These are phyloP conservation scores for Gerris buenoi DNA, from an alignment of 1,140 invertebrate species.

Conservation along the genomic window DNA sequence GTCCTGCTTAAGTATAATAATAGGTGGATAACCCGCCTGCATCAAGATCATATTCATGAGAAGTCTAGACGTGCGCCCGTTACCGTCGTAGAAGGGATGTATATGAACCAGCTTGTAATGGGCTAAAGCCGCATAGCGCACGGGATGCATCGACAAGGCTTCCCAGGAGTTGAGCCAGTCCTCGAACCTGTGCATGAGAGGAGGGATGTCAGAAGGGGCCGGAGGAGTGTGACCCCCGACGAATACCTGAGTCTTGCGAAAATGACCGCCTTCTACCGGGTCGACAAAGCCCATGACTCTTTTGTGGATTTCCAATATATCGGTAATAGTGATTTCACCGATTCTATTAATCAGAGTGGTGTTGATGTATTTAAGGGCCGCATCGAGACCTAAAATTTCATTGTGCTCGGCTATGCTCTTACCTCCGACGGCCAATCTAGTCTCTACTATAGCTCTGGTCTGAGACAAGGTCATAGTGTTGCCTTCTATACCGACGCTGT, in stretches of 20 bases:
- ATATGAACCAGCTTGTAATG: slow-evolving; percentile 94
- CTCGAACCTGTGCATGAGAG: slow-evolving; percentile 74
- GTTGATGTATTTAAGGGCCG: slow-evolving; percentile 91
- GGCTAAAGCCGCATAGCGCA: slow-evolving; percentile 81
- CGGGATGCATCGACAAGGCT: slow-evolving; percentile 66
- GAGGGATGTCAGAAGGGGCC: slow-evolving; percentile 56
- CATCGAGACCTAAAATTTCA: slow-evolving; percentile 85
- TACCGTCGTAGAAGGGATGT: slow-evolving; percentile 85
- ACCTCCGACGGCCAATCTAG: slow-evolving; percentile 76
- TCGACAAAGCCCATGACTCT: slow-evolving; percentile 87
- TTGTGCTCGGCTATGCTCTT: slow-evolving; percentile 94
- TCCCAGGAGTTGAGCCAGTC: slow-evolving; percentile 63
- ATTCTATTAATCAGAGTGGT: slow-evolving; percentile 65
- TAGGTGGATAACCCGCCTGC: slow-evolving; percentile 91
- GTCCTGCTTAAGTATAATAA: slow-evolving; percentile 86
- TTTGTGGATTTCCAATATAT: slow-evolving; percentile 84
- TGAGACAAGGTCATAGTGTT: slow-evolving; percentile 92
- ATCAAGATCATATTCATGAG: slow-evolving; percentile 96
- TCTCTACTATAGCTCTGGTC: slow-evolving; percentile 83
- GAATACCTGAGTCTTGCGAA: slow-evolving; percentile 75
- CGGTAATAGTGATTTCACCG: slow-evolving; percentile 56
- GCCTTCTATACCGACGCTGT: slow-evolving; percentile 93
- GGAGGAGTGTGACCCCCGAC: slow-evolving; percentile 85
- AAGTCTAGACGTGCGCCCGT: slow-evolving; percentile 83
- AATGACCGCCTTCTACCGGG: slow-evolving; percentile 68